A percentile compares a stretch with the other conserved stretches of the same genome.
Conservation (phyloP, 2,888 invertebrate species). For the Cryptus armator region DNA sequence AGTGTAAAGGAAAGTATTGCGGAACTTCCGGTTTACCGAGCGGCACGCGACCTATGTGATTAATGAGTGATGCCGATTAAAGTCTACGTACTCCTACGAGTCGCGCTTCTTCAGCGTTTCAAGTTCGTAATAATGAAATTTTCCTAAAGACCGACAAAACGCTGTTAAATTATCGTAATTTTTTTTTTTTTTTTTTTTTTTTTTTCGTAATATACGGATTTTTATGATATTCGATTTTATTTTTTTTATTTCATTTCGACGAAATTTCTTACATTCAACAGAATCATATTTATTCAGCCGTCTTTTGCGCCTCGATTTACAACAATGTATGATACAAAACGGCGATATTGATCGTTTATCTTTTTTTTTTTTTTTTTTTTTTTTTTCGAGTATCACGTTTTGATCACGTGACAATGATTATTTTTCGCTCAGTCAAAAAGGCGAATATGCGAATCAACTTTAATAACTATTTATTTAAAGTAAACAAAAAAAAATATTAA, state of each 20-base stretch:
- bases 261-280: constrained; percentile 53
- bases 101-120: too few species aligned
- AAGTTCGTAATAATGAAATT: background rate
- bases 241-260: constrained; percentile 56
- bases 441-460: constrained; percentile 11
- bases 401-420: constrained; percentile 14
- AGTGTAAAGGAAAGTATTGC: constrained; percentile 64
- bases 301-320: constrained; percentile 6
- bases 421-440: constrained; percentile 20
- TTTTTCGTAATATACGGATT: background rate
- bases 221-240: constrained; percentile 38
- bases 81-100: background rate
- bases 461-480: constrained; percentile 5
- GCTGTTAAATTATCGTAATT: background rate
- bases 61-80: constrained; percentile 24
- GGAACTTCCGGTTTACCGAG: constrained; percentile 54
- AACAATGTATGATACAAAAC: constrained; percentile 30
- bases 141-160: background rate
- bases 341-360: constrained; percentile 30
- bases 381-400: background rate
- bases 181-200: background rate
- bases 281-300: constrained; percentile 23
- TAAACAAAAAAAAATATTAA: background rate
- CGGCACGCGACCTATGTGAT: constrained; percentile 56
- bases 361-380: background rate